Evolutionary conservation across 1,140 invertebrate species (phyloP), one percentile per base, ranked within the genome.

Genomic region (Heliconius hermathena): DNA sequence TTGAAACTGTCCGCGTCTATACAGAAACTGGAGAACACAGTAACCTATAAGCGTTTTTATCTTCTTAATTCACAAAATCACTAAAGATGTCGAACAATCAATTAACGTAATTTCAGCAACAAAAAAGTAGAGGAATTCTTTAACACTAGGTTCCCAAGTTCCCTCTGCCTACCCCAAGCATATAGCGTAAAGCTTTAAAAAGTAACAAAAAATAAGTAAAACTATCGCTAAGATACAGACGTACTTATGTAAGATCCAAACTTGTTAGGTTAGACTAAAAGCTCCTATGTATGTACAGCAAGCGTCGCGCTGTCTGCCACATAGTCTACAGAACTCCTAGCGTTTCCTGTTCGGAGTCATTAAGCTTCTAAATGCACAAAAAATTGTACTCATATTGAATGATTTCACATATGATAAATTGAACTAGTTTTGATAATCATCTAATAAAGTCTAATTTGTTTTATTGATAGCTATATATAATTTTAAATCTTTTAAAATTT

Each of bases 241-340:
- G 60, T 16, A 29, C 60, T 66, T 66, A 22, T 66, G 9, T 66
- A 66, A 66, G 60, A 66, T 29, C 9, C 60, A 66, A 66, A 22
- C 11, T 66, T 16, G 22, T 66, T 66, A 66, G 4, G 60, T 66
- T 66, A 16, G 26, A 66, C 26, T 66, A 66, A 60, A 66, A 66
- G 60, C 60, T 66, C 26, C 2, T 66, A 66, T 29, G 26, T 29
- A 66, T 5, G 60, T 66, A 89, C 84, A 80, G 73, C 78, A 29
- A 85, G 89, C 88, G 91, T 87, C 91, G 91, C 85, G 89, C 90
- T 87, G 91, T 93, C 91, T 93, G 86, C 81, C 77, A 77, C 79
- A 86, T 29, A 66, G 60, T 66, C 60, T 66, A 66, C 60, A 66
- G 26, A 29, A 29, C 13, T 57, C 54, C 60, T 66, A 66, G 22